A percentile compares a stretch with the other conserved stretches of the same genome.
These are phyloP conservation scores for Porites australiensis DNA, from an alignment of 64 coral and sea anemone genomes.

Conservation along the genomic window DNA sequence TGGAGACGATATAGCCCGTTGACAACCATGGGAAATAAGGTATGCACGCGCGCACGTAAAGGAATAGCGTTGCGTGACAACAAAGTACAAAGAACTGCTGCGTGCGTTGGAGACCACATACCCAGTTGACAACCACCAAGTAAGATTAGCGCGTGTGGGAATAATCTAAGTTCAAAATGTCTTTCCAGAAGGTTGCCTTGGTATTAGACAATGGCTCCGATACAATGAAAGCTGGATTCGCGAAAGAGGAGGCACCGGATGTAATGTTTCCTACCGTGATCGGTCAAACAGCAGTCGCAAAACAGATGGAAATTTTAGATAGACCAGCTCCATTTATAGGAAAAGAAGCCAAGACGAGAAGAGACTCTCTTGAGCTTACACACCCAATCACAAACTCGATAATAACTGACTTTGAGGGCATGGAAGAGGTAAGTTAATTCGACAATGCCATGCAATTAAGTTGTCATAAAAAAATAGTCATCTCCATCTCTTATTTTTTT, in stretches of 20 bases:
- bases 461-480: no score
- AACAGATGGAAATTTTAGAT: neutral
- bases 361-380: neutral
- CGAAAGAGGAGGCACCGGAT: neutral
- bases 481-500: no score
- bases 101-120: no score
- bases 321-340: neutral
- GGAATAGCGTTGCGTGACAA: no score
- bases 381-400: constrained; percentile 18
- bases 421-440: constrained; percentile 29
- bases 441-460: no score
- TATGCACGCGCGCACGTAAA: no score
- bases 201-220: constrained; percentile 23
- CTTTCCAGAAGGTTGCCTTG: neutral
- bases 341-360: neutral
- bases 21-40: no score
- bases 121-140: no score
- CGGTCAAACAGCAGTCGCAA: neutral
- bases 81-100: no score
- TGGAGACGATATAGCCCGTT: no score
- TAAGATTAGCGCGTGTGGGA: no score
- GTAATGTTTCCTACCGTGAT: neutral
- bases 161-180: neutral
- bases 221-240: constrained; percentile 36
- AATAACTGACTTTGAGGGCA: constrained; percentile 9